phyloP scores from a whole-genome alignment of 2,888 invertebrate genomes.

The Lampropteryx suffumata region DNA sequence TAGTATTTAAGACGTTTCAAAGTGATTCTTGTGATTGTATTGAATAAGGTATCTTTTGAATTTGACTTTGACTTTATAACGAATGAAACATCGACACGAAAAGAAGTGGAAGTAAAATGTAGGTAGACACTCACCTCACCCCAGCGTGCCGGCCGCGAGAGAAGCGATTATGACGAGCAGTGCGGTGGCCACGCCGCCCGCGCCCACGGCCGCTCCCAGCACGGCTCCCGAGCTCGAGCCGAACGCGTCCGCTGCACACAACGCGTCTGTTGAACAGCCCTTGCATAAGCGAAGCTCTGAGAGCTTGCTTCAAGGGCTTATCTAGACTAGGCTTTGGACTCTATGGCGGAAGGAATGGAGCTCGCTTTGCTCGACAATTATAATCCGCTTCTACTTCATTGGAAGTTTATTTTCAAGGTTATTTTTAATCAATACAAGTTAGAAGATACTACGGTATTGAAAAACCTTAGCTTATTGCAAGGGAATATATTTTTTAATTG shows the following conservation, averaged over 20 bases:
- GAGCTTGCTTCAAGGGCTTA: slow-evolving; percentile 13
- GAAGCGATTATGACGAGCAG: slow-evolving; percentile 85
- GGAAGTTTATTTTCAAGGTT: too few relatives aligned
- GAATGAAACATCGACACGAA: too few relatives aligned
- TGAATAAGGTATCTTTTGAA: too few relatives aligned
- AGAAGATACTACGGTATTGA: too few relatives aligned
- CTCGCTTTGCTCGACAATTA: too few relatives aligned
- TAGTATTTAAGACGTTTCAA: too few relatives aligned
- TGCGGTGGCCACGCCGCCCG: slow-evolving; percentile 85
- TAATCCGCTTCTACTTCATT: too few relatives aligned
- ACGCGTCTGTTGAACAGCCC: slow-evolving; percentile 57
- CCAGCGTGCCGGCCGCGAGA: slow-evolving; percentile 86
- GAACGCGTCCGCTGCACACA: slow-evolving; percentile 74
- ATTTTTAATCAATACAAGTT: too few relatives aligned
- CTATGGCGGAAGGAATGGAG: background rate
- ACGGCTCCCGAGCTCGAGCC: slow-evolving; percentile 52
- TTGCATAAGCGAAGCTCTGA: slow-evolving; percentile 2
- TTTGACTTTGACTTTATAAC: too few relatives aligned
- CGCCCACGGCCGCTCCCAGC: slow-evolving; percentile 64
- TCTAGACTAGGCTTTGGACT: slow-evolving; percentile 12
- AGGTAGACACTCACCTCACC: slow-evolving; percentile 86
- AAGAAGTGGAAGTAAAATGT: background rate
- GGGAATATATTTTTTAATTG: too few relatives aligned
- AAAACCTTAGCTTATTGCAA: too few relatives aligned
- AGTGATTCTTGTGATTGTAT: too few relatives aligned